phyloP scores from a whole-genome alignment of 2,797 vertebrate species.

The Okamejei kenojei region DNA sequence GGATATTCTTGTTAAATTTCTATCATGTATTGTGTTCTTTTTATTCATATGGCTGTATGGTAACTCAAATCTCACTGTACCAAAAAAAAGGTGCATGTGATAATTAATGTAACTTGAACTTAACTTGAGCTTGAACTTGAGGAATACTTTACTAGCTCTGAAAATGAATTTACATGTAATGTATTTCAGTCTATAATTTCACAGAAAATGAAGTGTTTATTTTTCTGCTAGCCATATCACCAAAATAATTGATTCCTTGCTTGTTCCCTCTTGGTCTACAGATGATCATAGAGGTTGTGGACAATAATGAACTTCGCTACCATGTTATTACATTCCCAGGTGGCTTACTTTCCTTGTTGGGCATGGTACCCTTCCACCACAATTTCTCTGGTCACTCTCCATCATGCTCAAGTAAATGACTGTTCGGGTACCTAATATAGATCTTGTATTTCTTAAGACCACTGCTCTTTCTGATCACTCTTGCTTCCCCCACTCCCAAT shows the following conservation, averaged over 20 bases:
- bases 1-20: too few species aligned
- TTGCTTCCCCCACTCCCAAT: background rate
- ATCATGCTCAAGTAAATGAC: background rate
- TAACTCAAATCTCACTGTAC: too few species aligned
- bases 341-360: background rate
- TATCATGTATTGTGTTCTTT: too few species aligned
- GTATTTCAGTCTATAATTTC: background rate
- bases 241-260: background rate
- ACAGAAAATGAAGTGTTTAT: background rate
- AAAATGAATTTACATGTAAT: background rate
- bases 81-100: too few species aligned
- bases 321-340: background rate
- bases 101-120: too few species aligned
- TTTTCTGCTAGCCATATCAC: background rate
- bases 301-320: background rate
- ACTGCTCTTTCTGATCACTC: background rate
- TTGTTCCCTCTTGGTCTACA: background rate
- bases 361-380: background rate
- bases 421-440: background rate
- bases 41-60: too few species aligned
- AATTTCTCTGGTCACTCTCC: background rate
- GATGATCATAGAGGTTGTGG: background rate
- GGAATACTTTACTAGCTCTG: background rate
- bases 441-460: background rate
- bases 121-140: too few species aligned